phyloP scores from a whole-genome alignment of 2,888 invertebrate genomes.

The Catocala sponsa region DNA sequence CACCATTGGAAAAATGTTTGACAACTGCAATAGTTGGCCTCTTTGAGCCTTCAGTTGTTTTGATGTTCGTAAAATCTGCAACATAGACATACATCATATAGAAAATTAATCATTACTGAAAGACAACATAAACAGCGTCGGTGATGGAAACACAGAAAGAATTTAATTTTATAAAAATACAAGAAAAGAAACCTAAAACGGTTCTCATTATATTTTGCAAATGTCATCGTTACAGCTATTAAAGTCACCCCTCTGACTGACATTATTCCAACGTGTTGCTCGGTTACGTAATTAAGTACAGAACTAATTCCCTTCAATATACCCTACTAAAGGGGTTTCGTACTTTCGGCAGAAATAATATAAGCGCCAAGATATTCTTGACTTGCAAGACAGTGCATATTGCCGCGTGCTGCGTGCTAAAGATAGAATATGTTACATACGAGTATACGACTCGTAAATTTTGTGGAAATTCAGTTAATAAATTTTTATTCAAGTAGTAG shows the following conservation, averaged over 20 bases:
- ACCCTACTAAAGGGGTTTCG: slow-evolving; percentile 9
- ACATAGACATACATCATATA: too few species aligned
- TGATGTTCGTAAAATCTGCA: too few species aligned
- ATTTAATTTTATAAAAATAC: slow-evolving; percentile 13
- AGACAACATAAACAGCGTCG: too few species aligned
- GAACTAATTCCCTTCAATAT: slow-evolving; percentile 47
- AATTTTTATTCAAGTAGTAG: too few species aligned
- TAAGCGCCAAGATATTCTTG: slow-evolving; percentile 6
- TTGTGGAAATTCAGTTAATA: too few species aligned
- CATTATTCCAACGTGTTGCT: slow-evolving; percentile 53
- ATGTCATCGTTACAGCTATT: slow-evolving; percentile 48
- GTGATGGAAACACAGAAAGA: too few species aligned
- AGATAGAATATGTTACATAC: too few species aligned
- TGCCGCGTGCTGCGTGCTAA: background rate
- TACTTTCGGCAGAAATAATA: slow-evolving; percentile 5
- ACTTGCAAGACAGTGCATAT: slow-evolving; percentile 6
- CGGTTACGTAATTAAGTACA: slow-evolving; percentile 48
- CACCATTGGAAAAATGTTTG: too few species aligned
- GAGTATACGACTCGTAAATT: background rate
- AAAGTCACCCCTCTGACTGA: slow-evolving; percentile 49
- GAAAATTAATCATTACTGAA: too few species aligned
- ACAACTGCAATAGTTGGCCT: too few species aligned
- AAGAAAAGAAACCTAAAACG: slow-evolving; percentile 15
- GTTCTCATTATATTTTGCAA: slow-evolving; percentile 37
- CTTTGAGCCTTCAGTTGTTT: too few species aligned